A percentile compares a stretch with the other conserved stretches of the same genome.
These are phyloP conservation scores for Araneus ventricosus DNA, from an alignment of 1,140 invertebrate species.

Conservation along the genomic window DNA sequence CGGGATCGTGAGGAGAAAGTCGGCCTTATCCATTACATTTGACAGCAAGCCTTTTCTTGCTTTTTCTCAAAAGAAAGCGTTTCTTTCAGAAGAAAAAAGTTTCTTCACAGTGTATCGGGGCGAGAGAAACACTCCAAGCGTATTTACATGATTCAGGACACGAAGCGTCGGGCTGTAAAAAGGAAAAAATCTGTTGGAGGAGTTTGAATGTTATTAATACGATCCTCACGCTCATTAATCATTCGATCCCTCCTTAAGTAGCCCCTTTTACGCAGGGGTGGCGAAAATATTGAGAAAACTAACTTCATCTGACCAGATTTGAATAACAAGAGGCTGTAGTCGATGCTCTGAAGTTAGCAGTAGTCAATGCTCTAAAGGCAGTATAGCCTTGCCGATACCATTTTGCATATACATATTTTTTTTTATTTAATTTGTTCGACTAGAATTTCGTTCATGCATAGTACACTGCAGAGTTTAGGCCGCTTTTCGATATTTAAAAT, in stretches of 20 bases:
- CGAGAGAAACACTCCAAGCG: background rate
- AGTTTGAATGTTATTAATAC: conserved; percentile 37
- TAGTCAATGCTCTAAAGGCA: too few relatives aligned
- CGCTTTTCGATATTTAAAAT: too few relatives aligned
- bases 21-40: background rate
- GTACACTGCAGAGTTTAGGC: too few relatives aligned
- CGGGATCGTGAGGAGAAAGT: background rate
- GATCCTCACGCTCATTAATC: background rate
- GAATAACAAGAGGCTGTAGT: too few relatives aligned
- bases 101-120: background rate
- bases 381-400: too few relatives aligned
- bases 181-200: background rate
- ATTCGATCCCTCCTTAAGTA: background rate
- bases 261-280: background rate
- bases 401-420: too few relatives aligned
- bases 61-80: background rate
- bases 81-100: background rate
- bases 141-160: conserved; percentile 22
- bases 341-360: too few relatives aligned
- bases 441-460: too few relatives aligned
- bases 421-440: too few relatives aligned
- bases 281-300: background rate
- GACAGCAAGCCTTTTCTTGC: background rate
- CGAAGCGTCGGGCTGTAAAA: background rate
- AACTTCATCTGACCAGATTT: too few relatives aligned